Percentiles rank a stretch among this genome's conserved stretches.
These are phyloP conservation scores for Mnemiopsis leidyi DNA, from an alignment of 37 sponge, comb jelly and placozoan species.

Conservation along the genomic window DNA sequence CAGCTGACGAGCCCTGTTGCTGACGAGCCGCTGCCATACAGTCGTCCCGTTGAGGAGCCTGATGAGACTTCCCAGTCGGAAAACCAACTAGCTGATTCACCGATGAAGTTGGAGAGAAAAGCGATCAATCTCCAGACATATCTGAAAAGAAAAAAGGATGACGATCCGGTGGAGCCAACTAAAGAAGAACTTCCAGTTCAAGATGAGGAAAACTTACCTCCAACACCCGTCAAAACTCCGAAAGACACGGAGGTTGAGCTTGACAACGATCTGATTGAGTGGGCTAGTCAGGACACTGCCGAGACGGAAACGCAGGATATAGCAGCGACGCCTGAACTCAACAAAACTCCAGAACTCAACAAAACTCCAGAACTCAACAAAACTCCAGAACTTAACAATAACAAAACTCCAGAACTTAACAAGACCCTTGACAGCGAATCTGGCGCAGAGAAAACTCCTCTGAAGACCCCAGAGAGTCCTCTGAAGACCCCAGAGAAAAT, in stretches of 20 bases:
- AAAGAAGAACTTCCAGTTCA: conserved; percentile 1
- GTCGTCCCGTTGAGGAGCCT: conserved; percentile 28
- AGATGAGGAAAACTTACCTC: neutral
- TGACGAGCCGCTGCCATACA: conserved; percentile 58
- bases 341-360: neutral
- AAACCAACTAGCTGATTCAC: neutral
- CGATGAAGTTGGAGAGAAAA: conserved; percentile 30
- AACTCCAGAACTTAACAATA: neutral
- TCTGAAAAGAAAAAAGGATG: conserved; percentile 62
- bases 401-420: neutral
- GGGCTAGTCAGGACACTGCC: conserved; percentile 31
- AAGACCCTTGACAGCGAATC: neutral
- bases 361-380: neutral
- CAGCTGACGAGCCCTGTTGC: neutral
- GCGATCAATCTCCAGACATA: conserved; percentile 54
- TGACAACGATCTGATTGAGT: conserved; percentile 30
- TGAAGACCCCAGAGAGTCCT: neutral
- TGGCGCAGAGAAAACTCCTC: neutral
- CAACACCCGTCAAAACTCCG: neutral
- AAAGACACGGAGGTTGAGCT: neutral
- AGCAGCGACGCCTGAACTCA: neutral
- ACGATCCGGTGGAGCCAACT: neutral
- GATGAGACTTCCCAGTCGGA: neutral
- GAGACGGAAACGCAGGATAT: neutral
- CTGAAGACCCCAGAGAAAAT: neutral